Percentiles rank a stretch among this genome's conserved stretches.
Conservation (phyloP, 2,113 vertebrate species). For the Cygnus buccinator region DNA sequence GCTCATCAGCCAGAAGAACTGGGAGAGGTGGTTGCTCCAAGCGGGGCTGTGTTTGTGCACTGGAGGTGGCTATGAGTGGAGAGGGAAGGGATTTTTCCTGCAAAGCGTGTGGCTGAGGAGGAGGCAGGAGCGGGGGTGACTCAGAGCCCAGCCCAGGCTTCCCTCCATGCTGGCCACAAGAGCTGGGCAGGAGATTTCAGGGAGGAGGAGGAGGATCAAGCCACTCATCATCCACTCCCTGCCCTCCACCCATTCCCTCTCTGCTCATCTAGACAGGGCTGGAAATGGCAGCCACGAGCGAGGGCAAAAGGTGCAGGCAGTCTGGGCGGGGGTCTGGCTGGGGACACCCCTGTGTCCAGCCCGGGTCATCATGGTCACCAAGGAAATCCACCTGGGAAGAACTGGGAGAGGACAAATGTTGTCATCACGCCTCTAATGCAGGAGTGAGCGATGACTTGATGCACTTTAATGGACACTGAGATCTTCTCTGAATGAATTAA, state of each 20-base stretch:
- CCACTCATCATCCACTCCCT: not conserved
- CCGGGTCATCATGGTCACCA: not conserved
- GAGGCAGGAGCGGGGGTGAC: not conserved
- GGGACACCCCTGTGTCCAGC: not conserved
- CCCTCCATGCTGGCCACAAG: not conserved
- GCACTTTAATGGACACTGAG: not conserved
- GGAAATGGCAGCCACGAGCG: not conserved
- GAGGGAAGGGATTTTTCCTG: not conserved
- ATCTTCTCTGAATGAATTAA: not conserved
- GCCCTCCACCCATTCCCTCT: not conserved
- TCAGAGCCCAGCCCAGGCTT: constrained; percentile 5
- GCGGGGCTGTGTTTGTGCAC: not conserved
- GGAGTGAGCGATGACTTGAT: not conserved
- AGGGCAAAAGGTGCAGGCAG: not conserved
- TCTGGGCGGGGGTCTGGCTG: fast-evolving
- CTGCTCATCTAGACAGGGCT: not conserved
- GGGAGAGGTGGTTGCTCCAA: not conserved
- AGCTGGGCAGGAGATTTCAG: not conserved
- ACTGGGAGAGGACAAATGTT: not conserved
- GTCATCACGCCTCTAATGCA: not conserved
- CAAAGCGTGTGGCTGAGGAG: not conserved
- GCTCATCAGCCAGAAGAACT: not conserved
- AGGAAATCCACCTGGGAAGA: not conserved
- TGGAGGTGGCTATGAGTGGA: fast-evolving
- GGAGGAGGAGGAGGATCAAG: not conserved